Base-by-base conservation (phyloP, 2,113 vertebrate species). In the Notechis scutatus region DNA sequence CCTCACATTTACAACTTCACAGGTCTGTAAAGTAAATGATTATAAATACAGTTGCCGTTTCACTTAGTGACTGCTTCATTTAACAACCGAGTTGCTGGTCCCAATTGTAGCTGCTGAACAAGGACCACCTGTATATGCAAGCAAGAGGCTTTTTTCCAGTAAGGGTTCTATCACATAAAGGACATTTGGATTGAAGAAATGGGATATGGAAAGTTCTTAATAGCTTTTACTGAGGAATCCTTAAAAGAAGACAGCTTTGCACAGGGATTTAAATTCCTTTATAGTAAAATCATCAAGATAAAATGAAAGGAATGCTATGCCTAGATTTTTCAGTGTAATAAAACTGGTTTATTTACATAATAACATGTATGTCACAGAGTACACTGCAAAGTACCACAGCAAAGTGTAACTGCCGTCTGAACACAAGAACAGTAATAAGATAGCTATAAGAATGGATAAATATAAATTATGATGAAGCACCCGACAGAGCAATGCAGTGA, bases 301-400 rank as follows among this genome's bases (percentile, higher is more conserved):
- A 93, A 93, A 96, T 34, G 5, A 34, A 55, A 21, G 89, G 12
- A 0, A 39, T 34, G 2, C 23, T 81, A 89, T 3, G 24, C 69
- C 69, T 90, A 34, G 88, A 57, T 57, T 92, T 94, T 94, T 92
- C 94, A 95, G 94, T 96, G 97, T 96, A 97, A 97, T 96, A 97
- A 97, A 98, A 97, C 94, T 94, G 96, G 91, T 98, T 98, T 98
- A 98, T 98, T 98, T 98, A 98, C 98, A 98, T 92, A 97, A 96
- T 97, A 97, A 98, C 96, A 96, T 95, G 97, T 96, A 97, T 96
- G 97, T 96, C 97, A 98, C 96, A 95, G 97, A 97, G 94, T 97
- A 97, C 95, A 98, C 97, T 97, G 97, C 97, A 97, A 98, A 98
- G 97, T 97, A 98, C 97, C 97, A 98, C 98, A 98, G 97, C 97